phyloP scores from a whole-genome alignment of 2,113 vertebrate species.

The Neoarius graeffei region DNA sequence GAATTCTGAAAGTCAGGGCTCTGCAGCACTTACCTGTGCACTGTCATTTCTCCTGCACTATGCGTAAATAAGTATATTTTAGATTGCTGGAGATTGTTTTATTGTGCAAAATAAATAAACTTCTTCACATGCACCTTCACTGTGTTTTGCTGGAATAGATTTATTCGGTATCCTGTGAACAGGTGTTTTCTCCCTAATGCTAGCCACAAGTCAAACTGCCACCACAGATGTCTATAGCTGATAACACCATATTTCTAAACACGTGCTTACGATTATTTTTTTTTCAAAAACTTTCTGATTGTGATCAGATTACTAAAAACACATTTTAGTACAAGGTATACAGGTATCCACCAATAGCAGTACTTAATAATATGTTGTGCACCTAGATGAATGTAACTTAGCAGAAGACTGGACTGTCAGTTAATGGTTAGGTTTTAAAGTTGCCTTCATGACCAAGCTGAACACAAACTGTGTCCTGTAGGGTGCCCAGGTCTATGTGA shows the following conservation, averaged over 20 bases:
- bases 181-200: not conserved
- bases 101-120: not conserved
- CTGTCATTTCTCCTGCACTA: not conserved
- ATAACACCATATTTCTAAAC: not conserved
- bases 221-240: not conserved
- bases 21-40: not conserved
- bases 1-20: not conserved
- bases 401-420: not conserved
- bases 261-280: not conserved
- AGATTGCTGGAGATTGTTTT: not conserved
- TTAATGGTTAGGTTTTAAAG: not conserved
- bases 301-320: not conserved
- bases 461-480: not conserved
- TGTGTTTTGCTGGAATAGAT: not conserved
- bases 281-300: not conserved
- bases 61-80: not conserved
- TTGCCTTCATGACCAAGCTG: not conserved
- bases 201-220: not conserved
- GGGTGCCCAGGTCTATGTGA: not conserved
- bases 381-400: not conserved
- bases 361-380: not conserved
- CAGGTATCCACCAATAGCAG: not conserved
- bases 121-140: not conserved
- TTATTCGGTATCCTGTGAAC: not conserved
- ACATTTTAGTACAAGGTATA: not conserved